These are phyloP conservation scores for Erythrolamprus reginae DNA, from an alignment of 2,113 vertebrate genomes.

Conservation along the genomic window DNA sequence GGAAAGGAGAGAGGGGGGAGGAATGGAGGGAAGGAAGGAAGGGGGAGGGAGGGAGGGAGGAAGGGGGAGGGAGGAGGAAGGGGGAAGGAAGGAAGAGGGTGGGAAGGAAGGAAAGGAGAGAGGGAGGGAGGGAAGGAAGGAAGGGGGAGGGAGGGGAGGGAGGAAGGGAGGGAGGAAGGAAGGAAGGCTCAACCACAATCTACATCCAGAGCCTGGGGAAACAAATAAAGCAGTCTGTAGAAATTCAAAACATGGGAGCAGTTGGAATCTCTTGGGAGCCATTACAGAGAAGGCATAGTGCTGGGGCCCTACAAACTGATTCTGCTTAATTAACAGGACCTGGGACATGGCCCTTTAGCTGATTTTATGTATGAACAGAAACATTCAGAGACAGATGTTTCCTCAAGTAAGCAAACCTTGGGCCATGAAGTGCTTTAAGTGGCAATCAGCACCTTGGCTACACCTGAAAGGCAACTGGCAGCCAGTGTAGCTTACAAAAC, in stretches of 20 bases:
- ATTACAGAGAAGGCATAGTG: neutral
- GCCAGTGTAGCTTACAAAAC: neutral
- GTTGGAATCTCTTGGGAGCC: neutral
- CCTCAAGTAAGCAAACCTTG: neutral
- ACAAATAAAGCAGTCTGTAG: neutral
- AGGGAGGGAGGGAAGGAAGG: too few species aligned
- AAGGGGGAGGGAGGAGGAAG: too few species aligned
- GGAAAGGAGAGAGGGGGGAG: too few species aligned
- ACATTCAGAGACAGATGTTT: neutral
- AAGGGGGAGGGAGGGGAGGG: too few species aligned
- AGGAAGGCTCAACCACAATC: neutral
- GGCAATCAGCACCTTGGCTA: neutral
- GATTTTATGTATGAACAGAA: neutral
- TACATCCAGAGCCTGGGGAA: neutral
- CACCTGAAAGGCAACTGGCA: neutral
- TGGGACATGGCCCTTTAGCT: neutral
- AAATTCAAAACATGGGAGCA: neutral
- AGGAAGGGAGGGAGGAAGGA: too few species aligned
- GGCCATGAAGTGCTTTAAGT: neutral
- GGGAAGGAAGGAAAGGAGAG: too few species aligned
- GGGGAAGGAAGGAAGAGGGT: too few species aligned
- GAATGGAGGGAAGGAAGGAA: neutral
- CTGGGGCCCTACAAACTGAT: neutral
- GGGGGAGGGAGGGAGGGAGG: too few species aligned
- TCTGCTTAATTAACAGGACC: neutral